Base-by-base conservation (phyloP, 2,113 vertebrate species). In the Triplophysa dalaica region DNA sequence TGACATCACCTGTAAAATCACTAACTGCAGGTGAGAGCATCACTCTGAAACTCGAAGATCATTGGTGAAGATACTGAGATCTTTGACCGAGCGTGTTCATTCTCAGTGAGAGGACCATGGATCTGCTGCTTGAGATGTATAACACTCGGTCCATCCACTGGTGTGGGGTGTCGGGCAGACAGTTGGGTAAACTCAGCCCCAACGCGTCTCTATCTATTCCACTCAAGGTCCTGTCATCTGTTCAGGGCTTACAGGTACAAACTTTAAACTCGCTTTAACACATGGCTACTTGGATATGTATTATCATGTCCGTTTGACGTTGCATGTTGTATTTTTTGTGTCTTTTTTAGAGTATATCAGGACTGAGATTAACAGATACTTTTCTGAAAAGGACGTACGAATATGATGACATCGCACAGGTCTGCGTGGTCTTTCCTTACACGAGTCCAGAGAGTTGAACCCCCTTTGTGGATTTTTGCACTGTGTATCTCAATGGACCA, bases 331-430 rank as follows among this genome's bases (percentile, higher is more conserved):
- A 10, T 50, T 78, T 77, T 17, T n/a, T 61, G 1, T 67, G 7
- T 63, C 64, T 67, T 13, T 88, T 89, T 73, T 86, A 99, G 98
- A 98, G 96, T 14, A 93, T 99, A 80, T 99, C 97, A 3, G 98
- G 98, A 67, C 87, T 98, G 85, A 93, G 98, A 90, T 93, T 99
- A 52, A 99, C 95, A 2, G 98, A 99, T 79, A 98, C 95, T 0
- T 99, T 98, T 90, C 90, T 99, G 91, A 98, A 98, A 92, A 95
- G 98, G 90, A 99, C 98, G 0, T 99, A 99, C 0, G 98, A 99
- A 63, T 98, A 99, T 0, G 97, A 99, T 60, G 97, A 99, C 89
- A 95, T 99, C 1, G 97, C 96, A 38, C 97, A 99, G 87, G 97
- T 99, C 86, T 98, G 96, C 82, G 97, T 99, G 78, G 93, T 99